Percentiles rank a stretch among this genome's conserved stretches.
phyloP scores from a whole-genome alignment of 2,113 vertebrate species.

The Rattus rattus region DNA sequence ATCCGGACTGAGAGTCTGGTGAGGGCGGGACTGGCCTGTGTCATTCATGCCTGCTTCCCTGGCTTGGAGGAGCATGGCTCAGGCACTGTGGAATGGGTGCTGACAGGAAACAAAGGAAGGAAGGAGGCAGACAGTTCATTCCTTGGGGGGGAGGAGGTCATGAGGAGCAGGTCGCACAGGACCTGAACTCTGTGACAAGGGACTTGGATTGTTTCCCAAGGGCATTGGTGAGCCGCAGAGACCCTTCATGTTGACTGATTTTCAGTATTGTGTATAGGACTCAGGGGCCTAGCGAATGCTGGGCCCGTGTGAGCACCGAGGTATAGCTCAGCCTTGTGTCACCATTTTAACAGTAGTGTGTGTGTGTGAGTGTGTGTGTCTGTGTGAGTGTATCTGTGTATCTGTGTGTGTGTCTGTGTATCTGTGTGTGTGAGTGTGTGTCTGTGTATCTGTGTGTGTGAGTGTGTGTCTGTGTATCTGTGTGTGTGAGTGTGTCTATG shows the following conservation, averaged over 20 bases:
- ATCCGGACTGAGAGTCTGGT: background rate
- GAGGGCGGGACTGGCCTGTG: background rate
- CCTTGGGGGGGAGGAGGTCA: constrained; percentile 24
- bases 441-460: too few relatives aligned
- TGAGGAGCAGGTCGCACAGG: background rate
- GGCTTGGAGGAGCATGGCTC: background rate
- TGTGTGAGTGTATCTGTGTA: too few relatives aligned
- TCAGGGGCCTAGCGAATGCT: too few relatives aligned
- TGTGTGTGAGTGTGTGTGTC: background rate
- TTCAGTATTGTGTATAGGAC: background rate
- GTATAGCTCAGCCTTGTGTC: background rate
- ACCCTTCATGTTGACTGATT: background rate
- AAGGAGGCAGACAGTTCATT: constrained; percentile 50
- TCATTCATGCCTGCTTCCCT: background rate
- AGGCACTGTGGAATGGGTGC: constrained; percentile 48
- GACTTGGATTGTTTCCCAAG: background rate
- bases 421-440: too few relatives aligned
- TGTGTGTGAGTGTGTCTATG: too few relatives aligned
- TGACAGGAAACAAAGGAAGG: constrained; percentile 68
- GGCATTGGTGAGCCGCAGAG: background rate
- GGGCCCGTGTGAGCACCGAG: background rate
- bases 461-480: too few relatives aligned
- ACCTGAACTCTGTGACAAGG: background rate
- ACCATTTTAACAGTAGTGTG: background rate
- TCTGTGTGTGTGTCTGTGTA: too few relatives aligned